Conservation (phyloP, 2,113 vertebrate genomes). For the Rallus limicola region DNA sequence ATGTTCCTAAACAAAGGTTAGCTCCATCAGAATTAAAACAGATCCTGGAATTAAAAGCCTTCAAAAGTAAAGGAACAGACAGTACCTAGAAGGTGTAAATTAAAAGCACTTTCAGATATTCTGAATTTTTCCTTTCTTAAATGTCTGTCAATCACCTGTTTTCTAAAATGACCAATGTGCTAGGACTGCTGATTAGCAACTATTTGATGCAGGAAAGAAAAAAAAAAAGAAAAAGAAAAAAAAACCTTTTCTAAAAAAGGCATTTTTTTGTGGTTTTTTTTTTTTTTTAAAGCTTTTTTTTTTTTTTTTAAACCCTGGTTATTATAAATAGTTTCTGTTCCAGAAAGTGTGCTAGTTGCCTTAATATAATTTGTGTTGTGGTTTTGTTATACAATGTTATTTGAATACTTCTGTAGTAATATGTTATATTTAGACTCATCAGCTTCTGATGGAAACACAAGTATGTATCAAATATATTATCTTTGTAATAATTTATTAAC, state of each 20-base stretch:
- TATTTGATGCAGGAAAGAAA: background rate
- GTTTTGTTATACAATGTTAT: slow-evolving; percentile 13
- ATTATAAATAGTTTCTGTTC: slow-evolving; percentile 12
- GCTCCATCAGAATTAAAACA: background rate
- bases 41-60: background rate
- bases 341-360: background rate
- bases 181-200: background rate
- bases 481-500: slow-evolving; percentile 71
- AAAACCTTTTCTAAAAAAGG: background rate
- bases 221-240: too few species aligned
- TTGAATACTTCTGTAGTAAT: background rate
- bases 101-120: background rate
- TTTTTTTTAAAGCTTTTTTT: background rate
- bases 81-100: background rate
- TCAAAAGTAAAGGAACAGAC: background rate
- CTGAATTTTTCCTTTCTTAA: background rate
- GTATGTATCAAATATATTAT: background rate
- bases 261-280: background rate
- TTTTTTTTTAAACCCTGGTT: background rate
- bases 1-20: background rate
- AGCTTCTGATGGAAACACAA: slow-evolving; percentile 15
- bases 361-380: slow-evolving; percentile 40
- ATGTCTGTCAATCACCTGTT: background rate
- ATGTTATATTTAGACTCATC: slow-evolving; percentile 28
- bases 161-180: background rate